Evolutionary conservation across 2,888 invertebrate genomes (phyloP).

Genomic region (Heliothis peltigera): DNA sequence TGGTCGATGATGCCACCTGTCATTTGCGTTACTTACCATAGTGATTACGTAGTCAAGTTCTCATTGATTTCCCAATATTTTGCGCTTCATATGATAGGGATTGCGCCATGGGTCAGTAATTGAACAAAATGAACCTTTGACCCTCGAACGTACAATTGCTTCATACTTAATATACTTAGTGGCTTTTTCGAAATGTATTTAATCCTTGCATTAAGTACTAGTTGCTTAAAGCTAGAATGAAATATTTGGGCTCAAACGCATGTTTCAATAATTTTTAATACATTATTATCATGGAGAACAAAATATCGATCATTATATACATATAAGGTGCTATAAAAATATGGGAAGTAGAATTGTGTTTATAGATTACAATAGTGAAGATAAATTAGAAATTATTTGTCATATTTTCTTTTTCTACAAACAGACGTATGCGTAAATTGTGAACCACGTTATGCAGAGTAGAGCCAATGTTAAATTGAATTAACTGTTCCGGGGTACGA

Average conservation of each 20-base stretch:
- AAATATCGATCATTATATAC: no score
- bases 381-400: no score
- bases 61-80: constrained; percentile 42
- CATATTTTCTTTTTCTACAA: no score
- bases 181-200: constrained; percentile 47
- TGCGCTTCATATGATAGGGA: constrained; percentile 31
- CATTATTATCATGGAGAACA: no score
- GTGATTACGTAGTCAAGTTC: constrained; percentile 18
- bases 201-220: constrained; percentile 50
- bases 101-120: constrained; percentile 43
- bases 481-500: no score
- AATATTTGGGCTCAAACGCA: constrained; percentile 24
- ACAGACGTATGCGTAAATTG: no score
- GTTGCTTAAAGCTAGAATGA: constrained; percentile 42
- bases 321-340: no score
- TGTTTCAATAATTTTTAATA: no score
- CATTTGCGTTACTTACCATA: constrained; percentile 9
- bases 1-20: constrained; percentile 28
- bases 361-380: no score
- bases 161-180: constrained; percentile 36
- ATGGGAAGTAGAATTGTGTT: no score
- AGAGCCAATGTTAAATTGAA: no score
- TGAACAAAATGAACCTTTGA: constrained; percentile 42
- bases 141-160: constrained; percentile 44
- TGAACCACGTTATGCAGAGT: no score